Base-by-base conservation (phyloP, 2,888 invertebrate species). In the Apamea anceps region DNA sequence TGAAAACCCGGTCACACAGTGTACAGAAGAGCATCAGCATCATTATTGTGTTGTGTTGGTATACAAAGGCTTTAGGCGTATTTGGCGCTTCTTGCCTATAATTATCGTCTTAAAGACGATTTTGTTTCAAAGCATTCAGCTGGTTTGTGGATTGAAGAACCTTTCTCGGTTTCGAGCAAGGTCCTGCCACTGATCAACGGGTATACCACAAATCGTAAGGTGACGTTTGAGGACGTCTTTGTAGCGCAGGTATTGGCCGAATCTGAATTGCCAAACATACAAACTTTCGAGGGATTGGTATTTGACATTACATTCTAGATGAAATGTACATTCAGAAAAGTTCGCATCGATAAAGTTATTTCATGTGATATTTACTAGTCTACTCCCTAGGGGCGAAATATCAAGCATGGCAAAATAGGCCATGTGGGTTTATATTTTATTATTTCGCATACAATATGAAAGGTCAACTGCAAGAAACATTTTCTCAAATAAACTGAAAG, bases 361-460 rank as follows among this genome's bases (percentile, higher is more conserved):
- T 88, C 76, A 86, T 86, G 85, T 91, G 91, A 91, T 91, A 91
- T 91, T 92, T 45, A 42, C 77, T 81, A 77, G 77, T 72, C 80
- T 77, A 63, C 73, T 87, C 91, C 91, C 91, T 79, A 57, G 80
- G 88, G 90, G 81, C 81, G 77, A 83, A 83, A 88, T 87, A 89
- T 83, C 81, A 88, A 76, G 83, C 85, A 81, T 81, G 84, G 80
- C 81, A 79, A 81, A 81, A 84, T 79, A 81, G 81, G 79, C 72
- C 85, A 85, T 75, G 71, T 85, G 85, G 81, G 78, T 85, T 66
- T 57, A 70, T 80, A 79, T 79, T 80, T 73, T 63, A 73, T 80
- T 66, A 80, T 84, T 80, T 81, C 42, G 76, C 79, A 71, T 81
- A 78, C 77, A 65, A 45, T 57, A 68, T 45, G 37, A 85, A 88